Percentiles rank a stretch among this genome's conserved stretches.
These are phyloP conservation scores for Gymnogyps californianus DNA, from an alignment of 2,113 vertebrate species.

Conservation along the genomic window DNA sequence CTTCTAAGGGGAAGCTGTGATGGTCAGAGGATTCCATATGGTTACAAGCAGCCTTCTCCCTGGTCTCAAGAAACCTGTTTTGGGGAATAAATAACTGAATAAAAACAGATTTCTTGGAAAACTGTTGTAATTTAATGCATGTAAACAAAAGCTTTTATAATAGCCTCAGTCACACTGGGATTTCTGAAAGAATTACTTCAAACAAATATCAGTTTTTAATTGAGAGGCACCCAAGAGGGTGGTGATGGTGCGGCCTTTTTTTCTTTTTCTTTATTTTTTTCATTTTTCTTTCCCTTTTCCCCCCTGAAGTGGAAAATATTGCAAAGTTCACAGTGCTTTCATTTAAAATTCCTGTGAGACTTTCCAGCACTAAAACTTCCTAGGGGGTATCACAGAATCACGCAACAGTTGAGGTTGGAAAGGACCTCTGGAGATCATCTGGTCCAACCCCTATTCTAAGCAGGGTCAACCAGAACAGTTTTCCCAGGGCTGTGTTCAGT, in stretches of 20 bases:
- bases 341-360: background rate
- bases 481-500: background rate
- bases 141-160: slow-evolving; percentile 52
- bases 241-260: background rate
- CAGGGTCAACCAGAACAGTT: background rate
- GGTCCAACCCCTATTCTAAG: background rate
- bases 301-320: background rate
- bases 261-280: background rate
- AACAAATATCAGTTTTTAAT: slow-evolving; percentile 43
- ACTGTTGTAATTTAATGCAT: slow-evolving; percentile 32
- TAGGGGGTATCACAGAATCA: background rate
- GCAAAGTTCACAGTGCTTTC: background rate
- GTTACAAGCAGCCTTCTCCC: background rate
- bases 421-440: background rate
- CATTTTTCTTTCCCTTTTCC: background rate
- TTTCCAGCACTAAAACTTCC: background rate
- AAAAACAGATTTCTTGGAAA: slow-evolving; percentile 52
- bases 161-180: background rate
- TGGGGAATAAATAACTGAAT: slow-evolving; percentile 51
- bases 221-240: background rate
- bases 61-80: slow-evolving; percentile 11
- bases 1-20: background rate
- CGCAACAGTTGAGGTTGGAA: background rate
- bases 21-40: slow-evolving; percentile 23
- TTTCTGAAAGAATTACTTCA: slow-evolving; percentile 17